These are phyloP conservation scores for Sebastes flavidus DNA, from an alignment of 2,797 vertebrate genomes.

Conservation along the genomic window DNA sequence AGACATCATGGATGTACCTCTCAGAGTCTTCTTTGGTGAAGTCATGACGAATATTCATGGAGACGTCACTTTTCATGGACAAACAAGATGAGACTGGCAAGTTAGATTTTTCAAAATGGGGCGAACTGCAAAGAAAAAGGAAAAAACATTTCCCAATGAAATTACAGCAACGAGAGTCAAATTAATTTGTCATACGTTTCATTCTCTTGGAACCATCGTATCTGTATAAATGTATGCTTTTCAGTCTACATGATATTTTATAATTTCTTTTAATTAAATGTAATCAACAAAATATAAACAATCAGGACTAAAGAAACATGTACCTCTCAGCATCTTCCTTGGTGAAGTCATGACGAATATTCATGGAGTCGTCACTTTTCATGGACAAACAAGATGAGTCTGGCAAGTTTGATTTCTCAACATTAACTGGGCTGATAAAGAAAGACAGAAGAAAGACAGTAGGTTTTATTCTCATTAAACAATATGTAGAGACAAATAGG, in stretches of 20 bases:
- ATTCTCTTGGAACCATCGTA: background rate
- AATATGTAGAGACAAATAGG: background rate
- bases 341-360: background rate
- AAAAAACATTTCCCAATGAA: too few species aligned
- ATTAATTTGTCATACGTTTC: too few species aligned
- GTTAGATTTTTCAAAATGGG: too few species aligned
- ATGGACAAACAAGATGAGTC: background rate
- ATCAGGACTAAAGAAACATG: too few species aligned
- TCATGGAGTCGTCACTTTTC: background rate
- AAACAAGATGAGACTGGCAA: too few species aligned
- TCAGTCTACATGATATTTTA: too few species aligned
- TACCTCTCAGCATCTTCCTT: background rate
- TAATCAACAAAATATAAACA: background rate
- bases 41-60: rapidly evolving
- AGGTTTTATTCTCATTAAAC: background rate
- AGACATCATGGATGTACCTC: too few species aligned
- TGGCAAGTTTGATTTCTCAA: background rate
- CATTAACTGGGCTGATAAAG: background rate
- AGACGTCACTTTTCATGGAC: too few species aligned
- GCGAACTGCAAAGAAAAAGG: too few species aligned
- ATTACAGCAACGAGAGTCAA: too few species aligned
- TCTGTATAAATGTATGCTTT: rapidly evolving
- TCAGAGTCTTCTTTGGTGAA: too few species aligned
- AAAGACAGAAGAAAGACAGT: background rate
- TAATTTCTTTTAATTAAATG: too few species aligned